Evolutionary conservation across 2,888 invertebrate genomes (phyloP).

Genomic region (Troides helena): DNA sequence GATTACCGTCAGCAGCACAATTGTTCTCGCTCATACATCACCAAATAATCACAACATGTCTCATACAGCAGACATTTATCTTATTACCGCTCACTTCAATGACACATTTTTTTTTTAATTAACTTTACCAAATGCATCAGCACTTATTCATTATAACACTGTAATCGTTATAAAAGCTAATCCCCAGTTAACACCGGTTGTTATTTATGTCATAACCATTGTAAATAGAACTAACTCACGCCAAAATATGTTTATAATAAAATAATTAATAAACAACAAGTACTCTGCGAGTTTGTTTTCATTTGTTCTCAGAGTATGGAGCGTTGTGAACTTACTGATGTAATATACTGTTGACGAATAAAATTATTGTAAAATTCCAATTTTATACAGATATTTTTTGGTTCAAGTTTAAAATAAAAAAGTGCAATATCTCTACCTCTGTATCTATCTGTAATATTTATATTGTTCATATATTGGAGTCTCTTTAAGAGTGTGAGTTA

Average conservation of each 20-base stretch:
- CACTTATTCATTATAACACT: constrained; percentile 47
- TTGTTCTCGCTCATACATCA: constrained; percentile 33
- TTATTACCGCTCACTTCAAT: constrained; percentile 40
- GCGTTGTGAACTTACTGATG: no score
- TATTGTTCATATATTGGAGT: background rate
- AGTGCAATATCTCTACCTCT: background rate
- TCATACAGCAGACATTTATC: constrained; percentile 53
- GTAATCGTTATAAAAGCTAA: constrained; percentile 33
- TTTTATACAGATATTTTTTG: no score
- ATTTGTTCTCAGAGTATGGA: no score
- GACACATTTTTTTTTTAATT: constrained; percentile 31
- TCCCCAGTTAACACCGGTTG: constrained; percentile 6
- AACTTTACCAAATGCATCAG: constrained; percentile 36
- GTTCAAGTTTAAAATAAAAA: no score
- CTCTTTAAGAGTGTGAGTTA: constrained; percentile 23
- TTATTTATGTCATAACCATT: constrained; percentile 14
- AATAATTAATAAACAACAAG: no score
- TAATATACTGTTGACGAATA: no score
- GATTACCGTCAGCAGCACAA: constrained; percentile 47
- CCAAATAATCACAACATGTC: constrained; percentile 53
- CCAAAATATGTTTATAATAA: background rate
- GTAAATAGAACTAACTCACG: constrained; percentile 23
- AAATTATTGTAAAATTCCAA: no score
- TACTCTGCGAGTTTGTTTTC: no score
- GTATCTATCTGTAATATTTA: background rate